A percentile compares a stretch with the other conserved stretches of the same genome.
Conservation (phyloP, 2,888 invertebrate species). For the Trachelus troglodyta region DNA sequence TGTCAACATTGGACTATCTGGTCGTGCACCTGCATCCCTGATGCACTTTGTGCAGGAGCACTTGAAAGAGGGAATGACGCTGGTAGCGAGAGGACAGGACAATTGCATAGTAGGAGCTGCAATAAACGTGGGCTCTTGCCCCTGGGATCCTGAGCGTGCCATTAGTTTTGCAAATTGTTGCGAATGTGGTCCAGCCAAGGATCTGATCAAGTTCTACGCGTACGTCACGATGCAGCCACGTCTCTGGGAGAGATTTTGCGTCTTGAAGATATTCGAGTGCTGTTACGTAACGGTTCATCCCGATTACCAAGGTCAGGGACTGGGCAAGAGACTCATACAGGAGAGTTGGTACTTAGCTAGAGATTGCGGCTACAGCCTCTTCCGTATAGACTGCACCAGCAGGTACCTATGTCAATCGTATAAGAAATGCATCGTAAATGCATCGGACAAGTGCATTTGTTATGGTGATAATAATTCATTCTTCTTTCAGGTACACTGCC, state of each 20-base stretch:
- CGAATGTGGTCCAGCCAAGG: slow-evolving; percentile 25
- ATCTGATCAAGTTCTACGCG: slow-evolving; percentile 47
- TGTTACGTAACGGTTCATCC: slow-evolving; percentile 42
- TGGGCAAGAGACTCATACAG: slow-evolving; percentile 44
- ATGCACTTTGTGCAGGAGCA: slow-evolving; percentile 38
- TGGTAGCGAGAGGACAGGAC: slow-evolving; percentile 40
- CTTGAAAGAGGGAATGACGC: slow-evolving; percentile 44
- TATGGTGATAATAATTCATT: neutral
- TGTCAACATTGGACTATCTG: slow-evolving; percentile 37
- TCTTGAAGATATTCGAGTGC: slow-evolving; percentile 46
- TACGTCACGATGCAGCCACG: slow-evolving; percentile 36
- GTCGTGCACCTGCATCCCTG: slow-evolving; percentile 30
- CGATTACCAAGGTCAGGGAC: slow-evolving; percentile 38
- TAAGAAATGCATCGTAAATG: neutral
- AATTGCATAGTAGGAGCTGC: slow-evolving; percentile 48
- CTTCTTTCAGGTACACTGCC: slow-evolving; percentile 37
- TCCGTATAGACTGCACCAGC: slow-evolving; percentile 53
- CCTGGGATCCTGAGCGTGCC: slow-evolving; percentile 27
- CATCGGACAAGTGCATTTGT: neutral
- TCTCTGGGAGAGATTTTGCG: slow-evolving; percentile 41
- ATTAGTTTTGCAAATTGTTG: slow-evolving; percentile 33
- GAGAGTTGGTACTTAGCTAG: slow-evolving; percentile 54
- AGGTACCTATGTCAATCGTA: slow-evolving; percentile 26
- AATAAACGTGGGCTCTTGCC: slow-evolving; percentile 38
- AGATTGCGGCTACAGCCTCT: slow-evolving; percentile 46